phyloP scores from a whole-genome alignment of 2,113 vertebrate genomes.

The Macrotis lagotis region DNA sequence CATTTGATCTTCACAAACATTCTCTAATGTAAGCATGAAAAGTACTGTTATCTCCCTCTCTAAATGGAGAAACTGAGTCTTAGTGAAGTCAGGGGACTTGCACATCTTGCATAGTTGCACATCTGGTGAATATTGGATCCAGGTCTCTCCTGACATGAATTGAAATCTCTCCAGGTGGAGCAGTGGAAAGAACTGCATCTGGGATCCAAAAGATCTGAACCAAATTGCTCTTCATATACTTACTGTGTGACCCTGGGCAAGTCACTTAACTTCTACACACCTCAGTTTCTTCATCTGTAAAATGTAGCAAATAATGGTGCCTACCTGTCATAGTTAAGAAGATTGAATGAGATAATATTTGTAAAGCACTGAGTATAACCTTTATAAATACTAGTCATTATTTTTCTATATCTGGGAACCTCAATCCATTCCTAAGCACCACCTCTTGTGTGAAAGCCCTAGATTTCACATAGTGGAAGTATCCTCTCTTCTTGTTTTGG shows the following conservation, averaged over 20 bases:
- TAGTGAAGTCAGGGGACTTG: too few species aligned
- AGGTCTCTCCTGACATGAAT: too few species aligned
- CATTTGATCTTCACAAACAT: too few species aligned
- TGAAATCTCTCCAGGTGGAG: too few species aligned
- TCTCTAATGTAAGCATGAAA: too few species aligned
- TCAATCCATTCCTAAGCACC: background rate
- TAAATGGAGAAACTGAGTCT: too few species aligned
- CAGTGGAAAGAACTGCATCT: background rate
- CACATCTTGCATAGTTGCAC: too few species aligned
- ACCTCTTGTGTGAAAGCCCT: background rate
- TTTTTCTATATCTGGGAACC: background rate
- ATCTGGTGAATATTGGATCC: too few species aligned
- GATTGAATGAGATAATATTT: background rate
- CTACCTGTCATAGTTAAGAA: background rate
- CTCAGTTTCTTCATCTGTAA: background rate
- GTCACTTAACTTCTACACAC: too few species aligned
- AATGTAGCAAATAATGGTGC: background rate
- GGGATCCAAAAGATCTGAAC: background rate
- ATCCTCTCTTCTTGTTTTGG: too few species aligned
- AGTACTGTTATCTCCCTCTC: too few species aligned
- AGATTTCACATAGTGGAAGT: background rate
- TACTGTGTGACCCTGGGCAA: background rate
- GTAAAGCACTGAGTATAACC: background rate
- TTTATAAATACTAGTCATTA: background rate
- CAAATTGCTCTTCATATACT: background rate